These are phyloP conservation scores for Epizoanthus scotinus DNA, from an alignment of 92 coral and sea anemone genomes.

Conservation along the genomic window DNA sequence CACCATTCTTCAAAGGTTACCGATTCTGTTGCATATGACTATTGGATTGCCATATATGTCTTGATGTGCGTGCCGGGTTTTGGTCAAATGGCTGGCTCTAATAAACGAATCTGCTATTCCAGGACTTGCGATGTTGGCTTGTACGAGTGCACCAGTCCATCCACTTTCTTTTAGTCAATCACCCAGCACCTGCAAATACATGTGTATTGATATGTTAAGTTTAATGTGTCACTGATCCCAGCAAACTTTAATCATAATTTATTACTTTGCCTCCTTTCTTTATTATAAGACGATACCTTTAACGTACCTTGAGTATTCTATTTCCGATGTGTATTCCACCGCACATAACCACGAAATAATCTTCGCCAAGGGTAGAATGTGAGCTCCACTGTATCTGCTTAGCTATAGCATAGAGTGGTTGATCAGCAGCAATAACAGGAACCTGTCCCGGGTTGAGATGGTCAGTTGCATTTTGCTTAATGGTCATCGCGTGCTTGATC, in stretches of 20 bases:
- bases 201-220: not conserved
- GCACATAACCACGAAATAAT: constrained; percentile 40
- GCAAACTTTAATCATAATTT: not conserved
- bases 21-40: constrained; percentile 1
- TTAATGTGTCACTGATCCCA: not conserved
- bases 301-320: constrained; percentile 31
- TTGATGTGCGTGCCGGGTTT: constrained; percentile 38
- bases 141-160: constrained; percentile 34
- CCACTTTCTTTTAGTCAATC: constrained; percentile 39
- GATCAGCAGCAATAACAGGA: constrained; percentile 39
- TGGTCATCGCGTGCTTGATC: too few relatives aligned
- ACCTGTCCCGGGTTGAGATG: constrained; percentile 39
- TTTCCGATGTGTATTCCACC: constrained; percentile 52
- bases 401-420: constrained; percentile 49
- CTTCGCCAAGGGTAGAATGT: constrained; percentile 28
- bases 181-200: constrained; percentile 36
- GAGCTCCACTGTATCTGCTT: constrained; percentile 46
- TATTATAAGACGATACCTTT: too few relatives aligned
- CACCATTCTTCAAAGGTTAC: constrained; percentile 48
- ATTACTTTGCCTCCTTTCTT: not conserved
- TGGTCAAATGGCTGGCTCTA: constrained; percentile 13
- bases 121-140: constrained; percentile 23
- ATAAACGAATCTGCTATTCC: constrained; percentile 40
- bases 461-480: not conserved
- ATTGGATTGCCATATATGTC: constrained; percentile 5